Conservation (phyloP, 2,888 invertebrate genomes). For the Glaucopsyche alexis region DNA sequence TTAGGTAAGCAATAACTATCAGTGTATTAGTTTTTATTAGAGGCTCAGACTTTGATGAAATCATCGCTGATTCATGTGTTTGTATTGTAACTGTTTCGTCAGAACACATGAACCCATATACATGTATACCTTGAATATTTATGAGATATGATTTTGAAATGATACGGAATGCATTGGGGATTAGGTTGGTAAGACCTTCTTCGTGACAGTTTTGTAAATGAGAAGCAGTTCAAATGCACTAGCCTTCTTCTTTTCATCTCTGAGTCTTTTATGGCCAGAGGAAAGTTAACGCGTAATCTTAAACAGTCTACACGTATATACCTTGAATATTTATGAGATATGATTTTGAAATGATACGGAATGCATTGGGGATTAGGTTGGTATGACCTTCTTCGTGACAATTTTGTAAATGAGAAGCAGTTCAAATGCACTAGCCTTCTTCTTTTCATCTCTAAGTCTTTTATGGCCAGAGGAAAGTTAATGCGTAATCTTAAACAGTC, state of each 20-base stretch:
- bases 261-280: neutral
- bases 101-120: slow-evolving; percentile 3
- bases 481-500: neutral
- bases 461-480: neutral
- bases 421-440: too few species aligned
- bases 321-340: neutral
- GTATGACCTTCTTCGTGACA: neutral
- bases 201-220: neutral
- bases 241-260: neutral
- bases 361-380: neutral
- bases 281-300: too few species aligned
- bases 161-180: neutral
- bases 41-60: slow-evolving; percentile 50
- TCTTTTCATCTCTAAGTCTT: neutral
- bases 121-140: neutral
- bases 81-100: slow-evolving; percentile 35
- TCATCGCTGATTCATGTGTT: slow-evolving; percentile 59
- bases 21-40: neutral
- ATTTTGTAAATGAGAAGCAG: neutral
- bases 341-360: neutral
- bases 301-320: too few species aligned
- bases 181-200: neutral
- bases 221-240: too few species aligned
- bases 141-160: neutral
- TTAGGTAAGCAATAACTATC: neutral